Base-by-base conservation (phyloP, 1,140 invertebrate species). In the Hyles vespertilio region DNA sequence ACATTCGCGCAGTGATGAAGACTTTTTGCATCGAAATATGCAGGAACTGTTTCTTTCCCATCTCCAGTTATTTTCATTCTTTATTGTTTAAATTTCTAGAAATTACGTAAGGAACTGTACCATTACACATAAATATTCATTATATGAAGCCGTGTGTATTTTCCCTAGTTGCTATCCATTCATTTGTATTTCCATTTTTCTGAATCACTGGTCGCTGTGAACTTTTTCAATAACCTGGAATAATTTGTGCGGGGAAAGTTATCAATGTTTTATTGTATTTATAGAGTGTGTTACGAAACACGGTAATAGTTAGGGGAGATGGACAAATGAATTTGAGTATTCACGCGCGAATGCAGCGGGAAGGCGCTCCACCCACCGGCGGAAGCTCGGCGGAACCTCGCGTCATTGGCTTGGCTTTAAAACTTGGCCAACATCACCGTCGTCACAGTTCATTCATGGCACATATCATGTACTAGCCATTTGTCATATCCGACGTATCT, bases 311-410 rank as follows among this genome's bases (percentile, higher is more conserved):
- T 7, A 51, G 55, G 36, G 56, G 63, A 51, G 57, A 63, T 58
- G 52, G 47, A 64, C 66, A 67, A 76, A 78, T 79, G 70, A 70
- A 69, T 61, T 36, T 65, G 70, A 79, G 79, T 84, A 80, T 85
- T 84, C 80, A 83, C 77, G 79, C 74, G 74, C 70, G 63, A 74
- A 53, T 60, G 58, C 67, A 68, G 63, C 67, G 72, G 67, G 58
- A 69, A 40, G 70, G 73, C 76, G 81, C 78, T 79, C 79, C 51
- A 34, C 51, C 50, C 22, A 32, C 5, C 32, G 77, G 75, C 85
- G 85, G 85, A 86, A 82, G 67, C 73, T 63, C 51, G 56, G 66
- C 82, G 84, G 84, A 86, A 80, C 76, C 74, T 71, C 83, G 83
- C 83, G 74, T 76, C 83, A 86, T 88, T 88, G 83, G 77, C 70